Percentiles rank a stretch among this genome's conserved stretches.
These are phyloP conservation scores for Craseonycteris thonglongyai DNA, from an alignment of 2,113 vertebrate species.

Conservation along the genomic window DNA sequence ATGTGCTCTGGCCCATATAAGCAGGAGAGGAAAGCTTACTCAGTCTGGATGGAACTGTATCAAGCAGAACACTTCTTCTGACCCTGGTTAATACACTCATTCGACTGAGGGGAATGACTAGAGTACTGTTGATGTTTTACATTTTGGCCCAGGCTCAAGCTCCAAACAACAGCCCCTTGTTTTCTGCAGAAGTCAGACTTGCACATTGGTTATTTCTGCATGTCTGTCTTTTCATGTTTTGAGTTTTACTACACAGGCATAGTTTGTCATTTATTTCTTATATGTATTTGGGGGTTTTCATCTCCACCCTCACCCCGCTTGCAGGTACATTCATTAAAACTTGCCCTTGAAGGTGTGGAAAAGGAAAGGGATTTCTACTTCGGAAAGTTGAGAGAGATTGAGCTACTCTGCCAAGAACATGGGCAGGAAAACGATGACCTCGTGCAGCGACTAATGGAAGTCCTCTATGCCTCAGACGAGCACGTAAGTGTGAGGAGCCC, in stretches of 20 bases:
- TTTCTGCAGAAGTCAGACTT: neutral
- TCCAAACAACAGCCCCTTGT: neutral
- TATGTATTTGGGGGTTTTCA: neutral
- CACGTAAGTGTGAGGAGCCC: conserved; percentile 81
- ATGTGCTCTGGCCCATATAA: no score
- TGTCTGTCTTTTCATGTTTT: neutral
- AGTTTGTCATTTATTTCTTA: neutral
- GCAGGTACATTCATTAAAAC: conserved; percentile 95
- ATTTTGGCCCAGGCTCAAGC: neutral
- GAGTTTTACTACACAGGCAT: fast-evolving
- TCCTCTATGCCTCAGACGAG: conserved; percentile 95
- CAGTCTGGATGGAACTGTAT: fast-evolving
- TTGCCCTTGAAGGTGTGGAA: conserved; percentile 96
- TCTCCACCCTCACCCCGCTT: neutral
- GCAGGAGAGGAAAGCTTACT: neutral
- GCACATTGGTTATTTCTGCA: neutral
- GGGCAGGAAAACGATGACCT: conserved; percentile 92
- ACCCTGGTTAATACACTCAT: neutral
- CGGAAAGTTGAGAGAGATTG: conserved; percentile 96
- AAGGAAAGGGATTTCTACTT: conserved; percentile 99
- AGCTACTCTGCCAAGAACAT: conserved; percentile 96
- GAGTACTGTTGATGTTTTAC: neutral
- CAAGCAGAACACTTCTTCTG: no score
- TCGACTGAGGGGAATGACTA: neutral
- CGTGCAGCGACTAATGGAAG: conserved; percentile 94